Evolutionary conservation across 2,888 invertebrate species (phyloP).

Genomic region (Xanthorhoe designata): DNA sequence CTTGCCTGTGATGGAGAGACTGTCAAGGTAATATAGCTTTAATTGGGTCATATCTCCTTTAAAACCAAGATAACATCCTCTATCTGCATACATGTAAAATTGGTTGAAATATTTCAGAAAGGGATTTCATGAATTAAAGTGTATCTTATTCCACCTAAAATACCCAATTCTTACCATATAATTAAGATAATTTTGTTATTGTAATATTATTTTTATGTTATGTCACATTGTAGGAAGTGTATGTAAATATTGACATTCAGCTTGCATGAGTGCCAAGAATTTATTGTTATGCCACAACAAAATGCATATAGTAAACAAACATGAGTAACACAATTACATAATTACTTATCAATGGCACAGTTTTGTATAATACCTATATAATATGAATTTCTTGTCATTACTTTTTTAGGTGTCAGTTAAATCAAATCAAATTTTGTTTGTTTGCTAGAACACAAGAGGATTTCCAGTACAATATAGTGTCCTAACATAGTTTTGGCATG

Average conservation of each 20-base stretch:
- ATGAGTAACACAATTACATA: slow-evolving; percentile 63
- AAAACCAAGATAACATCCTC: neutral
- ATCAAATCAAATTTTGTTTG: too few relatives aligned
- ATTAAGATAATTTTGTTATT: slow-evolving; percentile 40
- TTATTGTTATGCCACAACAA: slow-evolving; percentile 73
- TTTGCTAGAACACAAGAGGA: too few relatives aligned
- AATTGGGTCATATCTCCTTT: neutral
- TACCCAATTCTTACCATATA: neutral
- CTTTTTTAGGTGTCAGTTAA: slow-evolving; percentile 1
- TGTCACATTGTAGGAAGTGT: slow-evolving; percentile 58
- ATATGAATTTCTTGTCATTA: slow-evolving; percentile 29
- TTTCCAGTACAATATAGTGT: too few relatives aligned
- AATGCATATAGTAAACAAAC: slow-evolving; percentile 77
- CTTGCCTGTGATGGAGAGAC: slow-evolving; percentile 96
- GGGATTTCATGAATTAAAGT: slow-evolving; percentile 15
- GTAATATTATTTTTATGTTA: slow-evolving; percentile 49
- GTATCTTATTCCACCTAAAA: neutral
- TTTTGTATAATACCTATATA: slow-evolving; percentile 44
- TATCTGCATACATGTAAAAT: neutral
- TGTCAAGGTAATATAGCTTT: slow-evolving; percentile 86
- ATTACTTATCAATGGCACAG: slow-evolving; percentile 50
- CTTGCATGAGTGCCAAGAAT: slow-evolving; percentile 62
- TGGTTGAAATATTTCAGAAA: neutral
- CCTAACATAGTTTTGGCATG: too few relatives aligned
- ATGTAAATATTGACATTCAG: slow-evolving; percentile 68